Conservation (phyloP, 2,113 vertebrate species). For the Seriola rivoliana region DNA sequence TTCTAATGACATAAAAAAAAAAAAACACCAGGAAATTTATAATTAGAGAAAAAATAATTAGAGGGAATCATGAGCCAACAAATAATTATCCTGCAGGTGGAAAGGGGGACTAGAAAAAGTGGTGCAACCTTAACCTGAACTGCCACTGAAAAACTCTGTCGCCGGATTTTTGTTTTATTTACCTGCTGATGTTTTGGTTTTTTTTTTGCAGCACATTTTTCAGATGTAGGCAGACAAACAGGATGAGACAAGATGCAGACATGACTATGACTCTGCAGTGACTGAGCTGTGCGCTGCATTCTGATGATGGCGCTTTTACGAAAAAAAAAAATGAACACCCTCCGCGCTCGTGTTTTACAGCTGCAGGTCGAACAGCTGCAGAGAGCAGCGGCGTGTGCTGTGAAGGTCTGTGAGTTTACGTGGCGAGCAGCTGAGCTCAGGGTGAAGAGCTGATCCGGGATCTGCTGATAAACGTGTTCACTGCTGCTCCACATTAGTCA, state of each 20-base stretch:
- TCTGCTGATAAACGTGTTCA: not conserved
- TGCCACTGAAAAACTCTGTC: slow-evolving; percentile 11
- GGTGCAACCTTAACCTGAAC: slow-evolving; percentile 15
- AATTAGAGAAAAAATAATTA: slow-evolving; percentile 41
- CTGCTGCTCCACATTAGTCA: not conserved
- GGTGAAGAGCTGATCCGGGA: slow-evolving; percentile 14
- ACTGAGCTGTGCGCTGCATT: not conserved
- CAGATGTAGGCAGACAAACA: not conserved
- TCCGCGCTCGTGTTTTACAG: not conserved
- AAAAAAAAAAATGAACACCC: not conserved
- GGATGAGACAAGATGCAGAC: not conserved
- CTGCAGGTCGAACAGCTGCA: slow-evolving; percentile 56
- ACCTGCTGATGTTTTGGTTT: not conserved
- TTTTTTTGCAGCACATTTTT: not conserved
- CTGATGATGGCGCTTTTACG: not conserved
- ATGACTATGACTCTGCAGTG: too few species aligned
- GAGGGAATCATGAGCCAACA: slow-evolving; percentile 40
- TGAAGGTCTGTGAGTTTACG: slow-evolving; percentile 13
- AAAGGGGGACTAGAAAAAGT: not conserved
- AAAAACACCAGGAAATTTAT: slow-evolving; percentile 23
- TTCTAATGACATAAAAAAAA: slow-evolving; percentile 13
- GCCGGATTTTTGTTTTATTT: slow-evolving; percentile 24
- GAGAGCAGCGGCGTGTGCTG: not conserved
- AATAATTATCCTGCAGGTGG: slow-evolving; percentile 33
- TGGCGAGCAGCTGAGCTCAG: slow-evolving; percentile 12